Conservation (phyloP, 2,797 vertebrate genomes). For the Pogoniulus pusillus region DNA sequence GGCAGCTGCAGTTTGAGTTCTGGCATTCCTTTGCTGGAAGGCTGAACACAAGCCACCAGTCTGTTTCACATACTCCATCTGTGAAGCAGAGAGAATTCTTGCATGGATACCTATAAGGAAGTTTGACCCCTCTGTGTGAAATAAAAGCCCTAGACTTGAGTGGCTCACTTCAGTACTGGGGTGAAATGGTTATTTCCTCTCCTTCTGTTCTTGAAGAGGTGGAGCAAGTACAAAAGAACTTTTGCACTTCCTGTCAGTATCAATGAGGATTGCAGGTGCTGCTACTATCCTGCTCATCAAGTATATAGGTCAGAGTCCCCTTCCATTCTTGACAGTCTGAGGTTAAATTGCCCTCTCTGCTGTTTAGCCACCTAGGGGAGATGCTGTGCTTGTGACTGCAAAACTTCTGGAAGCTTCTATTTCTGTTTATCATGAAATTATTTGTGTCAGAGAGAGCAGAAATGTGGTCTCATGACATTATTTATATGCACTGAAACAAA, state of each 20-base stretch:
- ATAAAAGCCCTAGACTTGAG: constrained; percentile 6
- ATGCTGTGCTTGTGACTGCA: neutral
- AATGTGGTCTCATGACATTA: neutral
- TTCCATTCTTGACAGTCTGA: neutral
- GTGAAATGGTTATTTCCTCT: neutral
- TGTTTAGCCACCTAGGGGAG: constrained; percentile 8
- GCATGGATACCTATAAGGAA: constrained; percentile 33
- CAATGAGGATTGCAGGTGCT: neutral
- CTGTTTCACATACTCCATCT: constrained; percentile 24
- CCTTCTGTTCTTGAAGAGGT: neutral
- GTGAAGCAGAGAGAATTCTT: constrained; percentile 28
- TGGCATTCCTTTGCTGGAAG: constrained; percentile 1
- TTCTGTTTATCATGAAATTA: constrained; percentile 21
- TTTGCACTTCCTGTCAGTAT: neutral
- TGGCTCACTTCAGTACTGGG: neutral
- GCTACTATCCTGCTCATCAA: neutral
- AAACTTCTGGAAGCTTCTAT: constrained; percentile 27
- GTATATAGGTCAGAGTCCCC: neutral
- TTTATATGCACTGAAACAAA: constrained; percentile 7
- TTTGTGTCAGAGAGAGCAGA: neutral
- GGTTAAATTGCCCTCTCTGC: neutral
- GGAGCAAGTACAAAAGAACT: neutral
- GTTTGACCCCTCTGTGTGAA: constrained; percentile 30
- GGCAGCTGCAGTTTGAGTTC: neutral
- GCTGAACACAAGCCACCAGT: constrained; percentile 16